phyloP scores from a whole-genome alignment of 2,113 vertebrate genomes.

The Rhynchomys soricoides region DNA sequence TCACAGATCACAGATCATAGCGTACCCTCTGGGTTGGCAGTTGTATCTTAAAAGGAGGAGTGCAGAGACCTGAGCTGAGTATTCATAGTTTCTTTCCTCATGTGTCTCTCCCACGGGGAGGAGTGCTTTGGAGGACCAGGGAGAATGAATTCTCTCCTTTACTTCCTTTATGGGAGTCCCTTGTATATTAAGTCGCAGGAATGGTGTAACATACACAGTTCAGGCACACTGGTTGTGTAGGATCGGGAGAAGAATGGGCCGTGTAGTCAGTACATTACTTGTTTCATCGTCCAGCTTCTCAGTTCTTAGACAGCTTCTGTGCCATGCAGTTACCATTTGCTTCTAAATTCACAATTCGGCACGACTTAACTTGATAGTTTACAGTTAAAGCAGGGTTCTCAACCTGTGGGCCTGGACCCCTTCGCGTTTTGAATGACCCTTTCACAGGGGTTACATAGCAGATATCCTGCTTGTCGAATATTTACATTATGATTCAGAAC shows the following conservation, averaged over 20 bases:
- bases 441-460: background rate
- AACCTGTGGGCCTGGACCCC: background rate
- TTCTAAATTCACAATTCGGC: background rate
- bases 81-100: background rate
- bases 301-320: background rate
- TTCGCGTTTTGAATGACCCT: background rate
- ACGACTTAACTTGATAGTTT: background rate
- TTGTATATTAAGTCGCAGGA: conserved; percentile 17
- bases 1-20: background rate
- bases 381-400: background rate
- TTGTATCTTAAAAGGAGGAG: conserved; percentile 3
- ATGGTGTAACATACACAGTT: background rate
- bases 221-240: background rate
- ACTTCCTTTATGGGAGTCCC: background rate
- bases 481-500: background rate
- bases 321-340: background rate
- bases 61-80: background rate
- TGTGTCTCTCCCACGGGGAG: background rate
- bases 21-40: background rate
- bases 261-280: background rate
- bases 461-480: background rate
- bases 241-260: background rate
- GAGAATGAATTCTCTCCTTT: background rate
- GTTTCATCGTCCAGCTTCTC: background rate
- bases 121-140: background rate